A percentile compares a stretch with the other conserved stretches of the same genome.
These are phyloP conservation scores for Drosophila navojoa DNA, from an alignment of 1,140 invertebrate species.

Conservation along the genomic window DNA sequence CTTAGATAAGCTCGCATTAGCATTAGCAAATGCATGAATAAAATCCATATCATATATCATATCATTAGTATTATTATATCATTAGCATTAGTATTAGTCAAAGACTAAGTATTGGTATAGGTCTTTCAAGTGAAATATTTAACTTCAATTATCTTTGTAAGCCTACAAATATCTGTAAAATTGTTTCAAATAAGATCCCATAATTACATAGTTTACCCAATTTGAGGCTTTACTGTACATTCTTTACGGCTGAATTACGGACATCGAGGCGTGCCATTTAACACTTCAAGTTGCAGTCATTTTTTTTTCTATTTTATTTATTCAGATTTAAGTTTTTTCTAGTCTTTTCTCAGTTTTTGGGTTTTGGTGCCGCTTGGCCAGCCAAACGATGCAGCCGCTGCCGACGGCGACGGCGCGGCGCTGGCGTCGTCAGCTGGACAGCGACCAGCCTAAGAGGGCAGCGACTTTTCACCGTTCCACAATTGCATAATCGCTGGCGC, in stretches of 20 bases:
- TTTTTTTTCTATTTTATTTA: constrained; percentile 1
- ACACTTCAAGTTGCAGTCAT: constrained; percentile 30
- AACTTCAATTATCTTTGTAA: too few relatives aligned
- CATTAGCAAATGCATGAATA: too few relatives aligned
- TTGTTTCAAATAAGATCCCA: too few relatives aligned
- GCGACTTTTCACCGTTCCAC: constrained; percentile 61
- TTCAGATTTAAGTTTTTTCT: constrained; percentile 1
- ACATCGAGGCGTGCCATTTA: constrained; percentile 37
- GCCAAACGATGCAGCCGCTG: constrained; percentile 39
- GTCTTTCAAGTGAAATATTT: too few relatives aligned
- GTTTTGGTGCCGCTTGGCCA: constrained; percentile 63
- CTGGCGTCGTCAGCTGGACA: constrained; percentile 23
- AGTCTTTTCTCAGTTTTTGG: constrained; percentile 21
- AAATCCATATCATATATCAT: too few relatives aligned
- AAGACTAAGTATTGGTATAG: too few relatives aligned
- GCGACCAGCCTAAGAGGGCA: constrained; percentile 4
- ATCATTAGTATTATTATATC: too few relatives aligned
- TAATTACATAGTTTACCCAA: too few relatives aligned
- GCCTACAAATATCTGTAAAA: too few relatives aligned
- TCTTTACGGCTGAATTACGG: constrained; percentile 15
- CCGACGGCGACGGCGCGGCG: neutral
- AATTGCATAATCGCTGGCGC: constrained; percentile 62
- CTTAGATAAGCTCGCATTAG: too few relatives aligned
- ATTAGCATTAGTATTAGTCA: too few relatives aligned
- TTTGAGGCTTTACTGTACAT: constrained; percentile 13